Conservation (phyloP, 2,888 invertebrate genomes). For the Stenotaenia linearis region DNA sequence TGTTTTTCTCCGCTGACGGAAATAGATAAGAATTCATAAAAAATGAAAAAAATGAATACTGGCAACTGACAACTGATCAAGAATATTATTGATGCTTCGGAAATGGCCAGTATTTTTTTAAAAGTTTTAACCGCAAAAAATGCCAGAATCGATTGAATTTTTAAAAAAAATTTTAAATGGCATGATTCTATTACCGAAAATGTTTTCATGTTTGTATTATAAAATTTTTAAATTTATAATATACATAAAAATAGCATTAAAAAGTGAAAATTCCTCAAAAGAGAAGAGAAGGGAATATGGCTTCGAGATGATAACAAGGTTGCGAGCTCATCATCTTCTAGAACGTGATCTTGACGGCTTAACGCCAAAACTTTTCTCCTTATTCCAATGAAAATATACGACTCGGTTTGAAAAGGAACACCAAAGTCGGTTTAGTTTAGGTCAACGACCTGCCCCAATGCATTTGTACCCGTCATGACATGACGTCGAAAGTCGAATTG, state of each 20-base stretch:
- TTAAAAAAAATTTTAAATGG: background rate
- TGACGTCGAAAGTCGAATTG: background rate
- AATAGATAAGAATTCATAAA: background rate
- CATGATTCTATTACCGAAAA: too few relatives aligned
- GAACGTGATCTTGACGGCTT: conserved; percentile 23
- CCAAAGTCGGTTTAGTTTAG: conserved; percentile 19
- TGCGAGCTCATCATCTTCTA: conserved; percentile 14
- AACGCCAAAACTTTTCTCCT: background rate
- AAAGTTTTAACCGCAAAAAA: background rate
- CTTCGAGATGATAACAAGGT: background rate
- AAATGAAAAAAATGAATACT: background rate
- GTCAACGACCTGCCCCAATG: conserved; percentile 16
- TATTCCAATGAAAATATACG: conserved; percentile 16
- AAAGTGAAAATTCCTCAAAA: background rate
- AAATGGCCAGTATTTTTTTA: conserved; percentile 2
- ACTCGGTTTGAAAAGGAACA: background rate
- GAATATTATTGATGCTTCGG: conserved; percentile 26
- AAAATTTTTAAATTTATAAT: background rate
- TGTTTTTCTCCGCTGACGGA: conserved; percentile 1
- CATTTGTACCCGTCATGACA: background rate
- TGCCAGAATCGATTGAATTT: background rate
- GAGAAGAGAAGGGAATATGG: background rate
- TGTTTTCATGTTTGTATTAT: background rate
- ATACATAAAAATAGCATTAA: background rate
- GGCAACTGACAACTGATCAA: conserved; percentile 26